Conservation (phyloP, 2,797 vertebrate species). For the Novumbra hubbsi region DNA sequence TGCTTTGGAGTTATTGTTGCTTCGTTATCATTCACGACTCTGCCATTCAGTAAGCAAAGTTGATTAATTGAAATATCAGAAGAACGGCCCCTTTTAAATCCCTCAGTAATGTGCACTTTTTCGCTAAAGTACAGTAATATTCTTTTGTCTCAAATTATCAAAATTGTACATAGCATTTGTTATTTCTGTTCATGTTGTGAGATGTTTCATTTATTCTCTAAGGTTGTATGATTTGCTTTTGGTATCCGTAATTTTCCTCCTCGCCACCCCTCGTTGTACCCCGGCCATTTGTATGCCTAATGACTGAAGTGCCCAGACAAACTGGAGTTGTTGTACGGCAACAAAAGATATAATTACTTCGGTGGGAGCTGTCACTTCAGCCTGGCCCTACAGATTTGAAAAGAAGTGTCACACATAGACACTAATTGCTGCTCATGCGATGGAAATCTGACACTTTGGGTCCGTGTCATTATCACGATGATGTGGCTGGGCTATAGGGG, state of each 20-base stretch:
- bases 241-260: conserved; percentile 18
- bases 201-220: conserved; percentile 24
- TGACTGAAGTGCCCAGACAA: conserved; percentile 43
- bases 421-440: conserved; percentile 48
- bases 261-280: conserved; percentile 24
- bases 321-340: conserved; percentile 59
- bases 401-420: conserved; percentile 39
- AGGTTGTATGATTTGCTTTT: conserved; percentile 35
- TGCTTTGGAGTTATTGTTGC: background rate
- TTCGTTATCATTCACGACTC: background rate
- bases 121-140: too few species aligned
- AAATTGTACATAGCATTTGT: too few species aligned
- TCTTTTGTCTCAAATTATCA: too few species aligned
- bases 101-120: background rate
- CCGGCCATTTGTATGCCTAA: conserved; percentile 42
- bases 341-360: conserved; percentile 48
- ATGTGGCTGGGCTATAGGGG: background rate
- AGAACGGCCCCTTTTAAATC: background rate
- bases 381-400: conserved; percentile 45
- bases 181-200: background rate
- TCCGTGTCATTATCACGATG: conserved; percentile 7
- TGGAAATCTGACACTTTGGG: conserved; percentile 43
- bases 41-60: background rate
- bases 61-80: background rate
- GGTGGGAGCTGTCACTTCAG: conserved; percentile 42